Evolutionary conservation across 1,140 invertebrate species (phyloP), one percentile per base, ranked within the genome.

Genomic region (Zaprionus ornatus): DNA sequence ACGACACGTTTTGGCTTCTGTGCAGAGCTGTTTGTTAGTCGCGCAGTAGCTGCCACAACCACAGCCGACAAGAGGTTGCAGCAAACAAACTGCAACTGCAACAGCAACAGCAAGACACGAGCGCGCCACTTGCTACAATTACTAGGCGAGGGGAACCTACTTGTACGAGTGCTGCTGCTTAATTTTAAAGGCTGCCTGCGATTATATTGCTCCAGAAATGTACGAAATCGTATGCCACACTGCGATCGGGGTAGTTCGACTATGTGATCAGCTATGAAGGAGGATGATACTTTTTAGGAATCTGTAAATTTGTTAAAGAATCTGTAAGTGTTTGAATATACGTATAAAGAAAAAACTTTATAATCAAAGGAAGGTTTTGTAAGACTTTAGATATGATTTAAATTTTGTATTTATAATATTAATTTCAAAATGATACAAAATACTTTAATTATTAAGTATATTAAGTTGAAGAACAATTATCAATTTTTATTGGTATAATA

Each of bases 201-300:
- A 90, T 88, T 88, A 88, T 85, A 90, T 90, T 88, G 85, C 85
- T 90, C 85, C 65, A 90, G 85, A 90, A 90, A 90, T 85, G 76
- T 90, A 90, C 76, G 76, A 90, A 85, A 85, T 76, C 82, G 60
- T n/a, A 75, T 37, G 15, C 15, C 35, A 19, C 19, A 6, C 0
- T 40, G 1, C 4, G 13, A 54, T 1, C n/a, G 13, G 40, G 74
- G 45, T 21, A 40, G 9, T 3, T 60, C 13, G 0, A 6, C 72
- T 74, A 10, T 56, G 10, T 7, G 1, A 37, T 50, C n/a, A 9
- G n/a, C 7, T 45, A 17, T 17, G n/a, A 2, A 9, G 1, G 40
- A n/a, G 10, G 3, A 10, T 29, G 29, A 3, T 10, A 32, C 29
- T 32, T 2, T 32, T 1, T 10, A 29, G 29, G 2, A 29, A 29